These are phyloP conservation scores for Timema cristinae DNA, from an alignment of 2,888 invertebrate species.

Conservation along the genomic window DNA sequence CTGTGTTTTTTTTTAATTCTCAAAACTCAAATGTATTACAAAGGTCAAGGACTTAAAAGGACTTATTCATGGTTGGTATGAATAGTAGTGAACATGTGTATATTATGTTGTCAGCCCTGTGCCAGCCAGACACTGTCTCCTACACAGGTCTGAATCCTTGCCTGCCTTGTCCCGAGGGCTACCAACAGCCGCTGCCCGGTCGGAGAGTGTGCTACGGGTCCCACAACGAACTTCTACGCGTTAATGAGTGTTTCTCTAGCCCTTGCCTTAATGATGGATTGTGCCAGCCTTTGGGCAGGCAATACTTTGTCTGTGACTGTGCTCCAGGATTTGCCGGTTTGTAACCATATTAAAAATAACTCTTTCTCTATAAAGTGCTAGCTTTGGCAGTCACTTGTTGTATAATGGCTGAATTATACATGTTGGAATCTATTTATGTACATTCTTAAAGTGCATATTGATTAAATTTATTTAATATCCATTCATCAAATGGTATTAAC, in stretches of 20 bases:
- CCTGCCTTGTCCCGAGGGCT: constrained; percentile 49
- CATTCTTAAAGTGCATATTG: too few species aligned
- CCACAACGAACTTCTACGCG: constrained; percentile 22
- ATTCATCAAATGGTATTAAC: too few species aligned
- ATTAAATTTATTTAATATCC: too few species aligned
- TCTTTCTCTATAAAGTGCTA: too few species aligned
- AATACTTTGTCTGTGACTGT: constrained; percentile 50
- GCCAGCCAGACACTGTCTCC: constrained; percentile 50
- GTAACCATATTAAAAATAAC: constrained; percentile 3
- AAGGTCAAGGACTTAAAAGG: too few species aligned
- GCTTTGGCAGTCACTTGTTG: too few species aligned
- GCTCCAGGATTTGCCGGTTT: constrained; percentile 49
- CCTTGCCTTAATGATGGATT: constrained; percentile 48
- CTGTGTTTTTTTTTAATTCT: too few species aligned
- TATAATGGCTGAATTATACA: too few species aligned
- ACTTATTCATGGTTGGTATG: too few species aligned
- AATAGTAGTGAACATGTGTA: too few species aligned
- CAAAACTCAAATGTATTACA: too few species aligned
- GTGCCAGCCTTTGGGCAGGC: constrained; percentile 41
- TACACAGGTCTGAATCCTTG: constrained; percentile 53
- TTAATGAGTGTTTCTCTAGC: constrained; percentile 49
- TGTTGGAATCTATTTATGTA: too few species aligned
- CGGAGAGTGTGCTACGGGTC: constrained; percentile 15
- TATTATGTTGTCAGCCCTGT: constrained; percentile 45
- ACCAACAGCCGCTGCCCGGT: constrained; percentile 11